phyloP scores from a whole-genome alignment of 2,888 invertebrate genomes.

The Notodonta ziczac region DNA sequence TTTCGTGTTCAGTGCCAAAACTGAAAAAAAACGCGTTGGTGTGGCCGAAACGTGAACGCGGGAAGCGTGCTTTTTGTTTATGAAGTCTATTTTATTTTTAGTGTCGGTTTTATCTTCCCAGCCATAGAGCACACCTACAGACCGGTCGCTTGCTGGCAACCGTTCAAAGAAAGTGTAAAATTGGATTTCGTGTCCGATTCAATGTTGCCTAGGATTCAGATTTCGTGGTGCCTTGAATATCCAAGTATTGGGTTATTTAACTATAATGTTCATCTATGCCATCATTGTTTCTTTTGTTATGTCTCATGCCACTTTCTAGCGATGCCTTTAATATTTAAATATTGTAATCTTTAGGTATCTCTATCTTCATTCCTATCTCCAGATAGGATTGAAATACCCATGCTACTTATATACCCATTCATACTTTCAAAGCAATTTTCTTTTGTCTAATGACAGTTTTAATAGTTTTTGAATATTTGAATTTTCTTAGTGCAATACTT shows the following conservation, averaged over 20 bases:
- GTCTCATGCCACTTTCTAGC: constrained; percentile 1
- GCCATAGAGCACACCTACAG: constrained; percentile 77
- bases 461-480: too few relatives aligned
- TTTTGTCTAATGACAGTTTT: too few relatives aligned
- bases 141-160: constrained; percentile 61
- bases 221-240: constrained; percentile 41
- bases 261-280: too few relatives aligned
- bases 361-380: too few relatives aligned
- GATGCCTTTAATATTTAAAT: constrained; percentile 29
- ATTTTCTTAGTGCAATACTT: too few relatives aligned
- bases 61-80: constrained; percentile 77
- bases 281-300: too few relatives aligned
- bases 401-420: too few relatives aligned
- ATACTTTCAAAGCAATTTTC: too few relatives aligned
- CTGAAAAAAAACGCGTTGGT: constrained; percentile 54
- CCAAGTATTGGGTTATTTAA: too few relatives aligned
- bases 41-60: constrained; percentile 48
- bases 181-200: constrained; percentile 63
- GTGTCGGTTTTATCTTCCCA: constrained; percentile 76
- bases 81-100: constrained; percentile 72
- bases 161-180: constrained; percentile 79
- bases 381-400: too few relatives aligned
- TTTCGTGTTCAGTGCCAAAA: constrained; percentile 40
- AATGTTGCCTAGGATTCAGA: constrained; percentile 58
- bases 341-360: too few relatives aligned